Percentiles rank a stretch among this genome's conserved stretches.
Evolutionary conservation across 2,797 vertebrate species (phyloP).

Genomic region (Lagocephalus sceleratus): DNA sequence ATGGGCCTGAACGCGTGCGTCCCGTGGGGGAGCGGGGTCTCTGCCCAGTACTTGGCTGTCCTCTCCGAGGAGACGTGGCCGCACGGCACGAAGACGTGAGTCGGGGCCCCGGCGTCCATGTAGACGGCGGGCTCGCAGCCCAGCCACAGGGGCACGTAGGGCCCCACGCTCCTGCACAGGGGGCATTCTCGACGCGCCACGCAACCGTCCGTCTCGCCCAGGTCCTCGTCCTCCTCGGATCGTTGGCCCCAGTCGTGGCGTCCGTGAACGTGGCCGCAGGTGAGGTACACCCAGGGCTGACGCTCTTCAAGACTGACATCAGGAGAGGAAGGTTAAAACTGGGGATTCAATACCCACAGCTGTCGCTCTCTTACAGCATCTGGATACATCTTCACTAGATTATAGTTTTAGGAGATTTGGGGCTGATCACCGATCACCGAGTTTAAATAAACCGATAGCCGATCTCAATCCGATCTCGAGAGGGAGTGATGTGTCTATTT

Average conservation of each 20-base stretch:
- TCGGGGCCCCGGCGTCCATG: conserved; percentile 88
- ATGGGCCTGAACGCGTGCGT: conserved; percentile 94
- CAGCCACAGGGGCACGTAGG: conserved; percentile 94
- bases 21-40: conserved; percentile 92
- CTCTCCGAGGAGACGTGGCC: conserved; percentile 97
- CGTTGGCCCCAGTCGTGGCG: conserved; percentile 95
- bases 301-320: conserved; percentile 88
- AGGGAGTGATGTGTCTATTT: too few species aligned
- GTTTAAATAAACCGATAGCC: too few species aligned
- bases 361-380: too few species aligned
- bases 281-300: conserved; percentile 95
- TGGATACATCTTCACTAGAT: too few species aligned
- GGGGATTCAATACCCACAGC: background rate
- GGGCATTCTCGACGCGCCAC: conserved; percentile 87
- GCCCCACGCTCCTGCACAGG: conserved; percentile 90
- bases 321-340: background rate
- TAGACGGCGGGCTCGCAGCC: conserved; percentile 92
- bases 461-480: too few species aligned
- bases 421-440: too few species aligned
- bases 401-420: too few species aligned
- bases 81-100: conserved; percentile 89
- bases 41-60: conserved; percentile 91
- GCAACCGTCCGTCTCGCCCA: conserved; percentile 52
- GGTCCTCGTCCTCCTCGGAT: conserved; percentile 74
- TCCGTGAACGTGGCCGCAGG: conserved; percentile 92